Base-by-base conservation (phyloP, 2,888 invertebrate genomes). In the Pterobdella sp. region DNA sequence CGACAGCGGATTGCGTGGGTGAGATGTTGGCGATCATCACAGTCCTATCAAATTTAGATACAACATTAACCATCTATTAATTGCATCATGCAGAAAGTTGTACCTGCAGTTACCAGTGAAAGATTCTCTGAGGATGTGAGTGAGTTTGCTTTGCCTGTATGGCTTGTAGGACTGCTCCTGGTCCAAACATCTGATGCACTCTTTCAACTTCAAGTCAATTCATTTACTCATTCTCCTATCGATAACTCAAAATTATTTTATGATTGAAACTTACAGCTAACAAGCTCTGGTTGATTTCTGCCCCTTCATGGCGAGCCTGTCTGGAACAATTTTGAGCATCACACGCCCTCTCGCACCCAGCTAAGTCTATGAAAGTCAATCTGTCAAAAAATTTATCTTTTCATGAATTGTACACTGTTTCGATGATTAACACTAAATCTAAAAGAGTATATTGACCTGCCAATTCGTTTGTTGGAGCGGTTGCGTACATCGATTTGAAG, bases 11-110 rank as follows among this genome's bases (percentile, higher is more conserved):
- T 69, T 79, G 79, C 0, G 78, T 78, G 1, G 82, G 83, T 0
- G 82, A 81, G 64, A 82, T 77, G 75, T 82, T 83, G 66, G 83
- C 83, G 36, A 83, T 82, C 83, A 83, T 82, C 72, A 82, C 82
- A 0, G 82, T 82, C 66, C 65, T 56, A 26, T 56, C 49, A 42
- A 42, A 42, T 14, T 42, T 14, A 7, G 18, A 42, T 42, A 42
- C 60, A 56, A 56, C n/a, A 22, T 56, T 26, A 56, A 42, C n/a
- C n/a, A n/a, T n/a, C n/a, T n/a, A n/a, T n/a, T n/a, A n/a, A n/a
- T n/a, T n/a, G 18, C 7, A 42, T 42, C 42, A 42, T 42, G 18
- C 42, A 42, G 26, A 78, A 49, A 56, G 18, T 3, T 3, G 4
- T 26, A 56, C 60, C 60, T 75, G 7, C 81, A 81, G 77, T 82